A percentile compares a stretch with the other conserved stretches of the same genome.
Evolutionary conservation across 2,888 invertebrate genomes (phyloP).

Genomic region (Scelioninae gen. 1): DNA sequence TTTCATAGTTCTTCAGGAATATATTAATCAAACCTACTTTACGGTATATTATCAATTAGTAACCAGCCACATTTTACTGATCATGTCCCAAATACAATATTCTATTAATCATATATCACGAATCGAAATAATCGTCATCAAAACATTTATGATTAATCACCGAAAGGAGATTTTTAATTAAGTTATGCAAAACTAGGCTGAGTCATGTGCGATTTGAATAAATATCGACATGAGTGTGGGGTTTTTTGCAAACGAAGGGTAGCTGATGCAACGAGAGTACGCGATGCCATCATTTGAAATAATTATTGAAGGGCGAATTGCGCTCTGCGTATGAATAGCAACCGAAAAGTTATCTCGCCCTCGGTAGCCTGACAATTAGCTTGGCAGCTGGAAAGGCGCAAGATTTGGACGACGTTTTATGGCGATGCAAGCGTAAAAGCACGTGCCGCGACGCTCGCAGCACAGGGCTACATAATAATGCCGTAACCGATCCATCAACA

Average conservation of each 20-base stretch:
- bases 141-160: constrained; percentile 17
- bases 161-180: constrained; percentile 27
- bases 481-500: constrained; percentile 76
- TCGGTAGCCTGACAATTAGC: constrained; percentile 74
- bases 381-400: constrained; percentile 71
- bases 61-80: no score
- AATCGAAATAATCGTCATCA: background rate
- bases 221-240: constrained; percentile 9
- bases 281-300: constrained; percentile 48
- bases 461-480: constrained; percentile 68
- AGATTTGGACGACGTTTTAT: constrained; percentile 55
- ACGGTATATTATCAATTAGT: no score
- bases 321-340: constrained; percentile 74
- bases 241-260: constrained; percentile 29
- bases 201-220: constrained; percentile 56
- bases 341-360: constrained; percentile 66
- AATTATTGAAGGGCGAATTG: constrained; percentile 57
- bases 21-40: no score
- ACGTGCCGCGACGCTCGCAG: constrained; percentile 58
- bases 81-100: no score
- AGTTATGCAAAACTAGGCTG: constrained; percentile 40
- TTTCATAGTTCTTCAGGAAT: no score
- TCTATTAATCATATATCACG: background rate
- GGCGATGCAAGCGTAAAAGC: constrained; percentile 49
- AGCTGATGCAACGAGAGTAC: constrained; percentile 15